Percentiles rank a stretch among this genome's conserved stretches.
Conservation (phyloP, 2,797 vertebrate genomes). For the Sebastes paucispinis region DNA sequence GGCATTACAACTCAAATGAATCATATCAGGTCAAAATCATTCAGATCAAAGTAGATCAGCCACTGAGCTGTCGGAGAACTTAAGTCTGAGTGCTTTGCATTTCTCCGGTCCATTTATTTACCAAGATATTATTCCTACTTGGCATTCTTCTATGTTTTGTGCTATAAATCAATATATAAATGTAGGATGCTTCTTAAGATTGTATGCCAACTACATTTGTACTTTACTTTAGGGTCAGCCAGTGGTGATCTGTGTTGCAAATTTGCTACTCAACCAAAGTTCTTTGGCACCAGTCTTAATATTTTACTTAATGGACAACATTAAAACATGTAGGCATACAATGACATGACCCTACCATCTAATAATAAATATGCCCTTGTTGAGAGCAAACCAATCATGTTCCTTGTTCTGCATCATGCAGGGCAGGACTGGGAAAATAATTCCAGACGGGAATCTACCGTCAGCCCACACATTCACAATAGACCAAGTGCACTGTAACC, state of each 20-base stretch:
- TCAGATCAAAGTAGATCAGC: slow-evolving; percentile 45
- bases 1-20: slow-evolving; percentile 69
- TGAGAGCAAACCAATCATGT: neutral
- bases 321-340: neutral
- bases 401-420: neutral
- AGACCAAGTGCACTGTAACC: too few relatives aligned
- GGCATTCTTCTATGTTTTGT: neutral
- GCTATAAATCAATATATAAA: neutral
- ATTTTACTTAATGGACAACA: neutral
- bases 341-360: neutral
- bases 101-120: slow-evolving; percentile 20
- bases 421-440: too few relatives aligned
- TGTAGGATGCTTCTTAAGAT: neutral
- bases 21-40: slow-evolving; percentile 50
- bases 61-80: slow-evolving; percentile 22
- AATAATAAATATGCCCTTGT: neutral
- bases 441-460: too few relatives aligned
- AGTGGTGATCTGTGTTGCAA: neutral
- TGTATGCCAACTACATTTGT: neutral
- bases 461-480: too few relatives aligned
- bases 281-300: neutral
- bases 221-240: neutral
- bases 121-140: neutral
- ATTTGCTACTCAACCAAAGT: neutral
- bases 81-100: slow-evolving; percentile 23